Evolutionary conservation across 2,113 vertebrate genomes (phyloP), one percentile per base, ranked within the genome.

Genomic region (Henicopernis longicauda): DNA sequence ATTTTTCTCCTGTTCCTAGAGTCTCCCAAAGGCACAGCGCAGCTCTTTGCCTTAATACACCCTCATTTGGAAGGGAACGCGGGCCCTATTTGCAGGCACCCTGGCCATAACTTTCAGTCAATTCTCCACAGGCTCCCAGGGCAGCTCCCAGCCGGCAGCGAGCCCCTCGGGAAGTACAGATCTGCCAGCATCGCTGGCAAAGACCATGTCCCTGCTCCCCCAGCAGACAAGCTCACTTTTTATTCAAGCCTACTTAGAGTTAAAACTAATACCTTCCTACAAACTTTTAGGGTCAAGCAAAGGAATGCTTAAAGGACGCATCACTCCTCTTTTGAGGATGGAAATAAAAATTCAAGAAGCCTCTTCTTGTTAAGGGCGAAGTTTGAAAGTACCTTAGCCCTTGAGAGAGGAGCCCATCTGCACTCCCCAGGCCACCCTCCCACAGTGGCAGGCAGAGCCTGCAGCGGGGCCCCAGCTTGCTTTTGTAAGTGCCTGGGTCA

Each of bases 401-500:
- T 6, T 3, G 15, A 16, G 18, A 2, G 3, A 11, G 15, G 11
- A 76, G 7, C 32, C 9, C 91, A 47, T 8, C 26, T 49, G 8
- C 5, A 0, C 14, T 14, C 25, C 67, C 19, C 3, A 1, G 32
- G 67, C 19, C 16, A 2, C 8, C 4, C n/a, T 34, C 25, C 71
- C 15, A 5, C 4, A 0, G 2, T 3, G 2, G 1, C 34, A 16
- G 12, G 11, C 12, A 10, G 34, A 15, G 12, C 10, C 16, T 1
- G 5, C 2, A 8, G 19, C 2, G 0, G 10, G 5, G 32, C 13
- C 15, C 9, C 11, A 8, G 5, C 11, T 1, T 50, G 66, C 9
- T 44, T 42, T 52, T 80, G 3, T 10, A 26, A 16, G 14, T 3
- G 22, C 5, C 34, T 6, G 15, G 23, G 25, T 3, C 2, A 10